phyloP scores from a whole-genome alignment of 1,140 invertebrate genomes.

The Drosophila fuyamai region DNA sequence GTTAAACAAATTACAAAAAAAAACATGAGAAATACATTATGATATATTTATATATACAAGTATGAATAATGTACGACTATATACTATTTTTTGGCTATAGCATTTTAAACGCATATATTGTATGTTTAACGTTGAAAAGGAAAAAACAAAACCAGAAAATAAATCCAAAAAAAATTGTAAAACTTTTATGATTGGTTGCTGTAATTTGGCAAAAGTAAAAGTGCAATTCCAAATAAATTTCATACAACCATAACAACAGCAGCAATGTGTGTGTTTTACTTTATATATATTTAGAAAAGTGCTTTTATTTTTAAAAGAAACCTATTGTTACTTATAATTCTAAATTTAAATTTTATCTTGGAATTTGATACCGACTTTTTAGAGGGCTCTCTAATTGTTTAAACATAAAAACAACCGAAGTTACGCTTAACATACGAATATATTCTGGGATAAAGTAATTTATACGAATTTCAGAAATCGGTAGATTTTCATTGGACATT shows the following conservation, averaged over 20 bases:
- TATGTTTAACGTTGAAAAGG: constrained; percentile 46
- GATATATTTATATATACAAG: constrained; percentile 42
- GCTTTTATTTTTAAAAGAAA: no score
- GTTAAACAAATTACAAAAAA: constrained; percentile 42
- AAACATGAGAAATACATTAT: constrained; percentile 39
- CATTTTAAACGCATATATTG: constrained; percentile 63
- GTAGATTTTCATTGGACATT: no score
- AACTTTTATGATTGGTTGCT: constrained; percentile 66
- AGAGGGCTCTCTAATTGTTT: no score
- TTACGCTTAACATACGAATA: no score
- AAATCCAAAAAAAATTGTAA: constrained; percentile 71
- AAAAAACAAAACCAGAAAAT: constrained; percentile 52
- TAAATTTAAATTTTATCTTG: no score
- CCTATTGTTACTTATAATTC: no score
- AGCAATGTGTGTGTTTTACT: constrained; percentile 21
- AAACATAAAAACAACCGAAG: no score
- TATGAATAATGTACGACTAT: constrained; percentile 53
- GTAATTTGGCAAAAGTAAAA: constrained; percentile 74
- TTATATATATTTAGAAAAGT: neutral
- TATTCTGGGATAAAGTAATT: no score
- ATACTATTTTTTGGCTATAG: constrained; percentile 71
- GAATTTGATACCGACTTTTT: no score
- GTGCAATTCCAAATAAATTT: constrained; percentile 78
- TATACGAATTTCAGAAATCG: no score
- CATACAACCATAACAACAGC: constrained; percentile 65